Percentiles rank a stretch among this genome's conserved stretches.
Evolutionary conservation across 2,888 invertebrate genomes (phyloP).

Genomic region (Venusia cambrica): DNA sequence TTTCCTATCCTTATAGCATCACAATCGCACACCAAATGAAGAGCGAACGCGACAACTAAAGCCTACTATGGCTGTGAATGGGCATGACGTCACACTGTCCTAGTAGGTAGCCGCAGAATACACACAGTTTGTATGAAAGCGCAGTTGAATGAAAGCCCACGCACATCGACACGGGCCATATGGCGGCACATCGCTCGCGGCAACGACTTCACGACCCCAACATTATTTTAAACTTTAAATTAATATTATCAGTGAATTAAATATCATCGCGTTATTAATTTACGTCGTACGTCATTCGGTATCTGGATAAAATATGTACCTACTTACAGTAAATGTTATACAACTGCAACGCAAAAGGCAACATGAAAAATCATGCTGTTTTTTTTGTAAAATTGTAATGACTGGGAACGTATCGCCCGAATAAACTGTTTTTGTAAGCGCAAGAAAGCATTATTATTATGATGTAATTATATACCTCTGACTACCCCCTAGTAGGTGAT

Average conservation of each 20-base stretch:
- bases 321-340: too few relatives aligned
- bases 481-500: too few relatives aligned
- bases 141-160: slow-evolving; percentile 39
- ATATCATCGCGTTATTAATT: slow-evolving; percentile 4
- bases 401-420: too few relatives aligned
- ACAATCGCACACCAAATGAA: slow-evolving; percentile 35
- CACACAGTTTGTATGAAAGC: background rate
- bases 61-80: slow-evolving; percentile 49
- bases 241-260: slow-evolving; percentile 15
- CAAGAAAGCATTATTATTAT: too few relatives aligned
- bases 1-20: slow-evolving; percentile 11
- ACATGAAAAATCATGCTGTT: too few relatives aligned
- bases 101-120: slow-evolving; percentile 6
- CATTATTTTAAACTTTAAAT: slow-evolving; percentile 17
- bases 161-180: slow-evolving; percentile 46
- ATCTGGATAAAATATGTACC: slow-evolving; percentile 4
- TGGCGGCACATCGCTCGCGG: slow-evolving; percentile 34
- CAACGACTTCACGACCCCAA: slow-evolving; percentile 4
- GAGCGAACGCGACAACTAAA: slow-evolving; percentile 19
- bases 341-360: too few relatives aligned
- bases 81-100: slow-evolving; percentile 50
- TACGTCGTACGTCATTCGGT: slow-evolving; percentile 9
- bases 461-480: too few relatives aligned
- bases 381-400: too few relatives aligned
- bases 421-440: too few relatives aligned